Base-by-base conservation (phyloP, 2,888 invertebrate genomes). In the Drepanosiphum platanoidis region DNA sequence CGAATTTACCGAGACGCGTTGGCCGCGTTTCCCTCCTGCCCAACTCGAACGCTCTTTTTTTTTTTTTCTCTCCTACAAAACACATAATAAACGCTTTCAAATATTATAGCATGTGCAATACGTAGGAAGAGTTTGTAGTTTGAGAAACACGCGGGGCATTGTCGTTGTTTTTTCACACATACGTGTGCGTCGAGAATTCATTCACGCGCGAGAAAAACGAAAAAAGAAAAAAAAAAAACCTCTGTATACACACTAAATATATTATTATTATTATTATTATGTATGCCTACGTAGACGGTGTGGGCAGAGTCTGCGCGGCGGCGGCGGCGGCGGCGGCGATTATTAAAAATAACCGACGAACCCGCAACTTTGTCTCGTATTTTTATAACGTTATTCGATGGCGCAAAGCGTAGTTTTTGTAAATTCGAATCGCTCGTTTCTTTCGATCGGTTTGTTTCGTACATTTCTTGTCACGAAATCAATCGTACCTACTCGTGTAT, bases 61-160 rank as follows among this genome's bases (percentile, higher is more conserved):
- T 58, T 70, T 74, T 42, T 70, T 68, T 75, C 61, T 61, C 30
- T 61, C 22, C 42, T 1, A 36, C 46, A 1, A 58, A 42, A 72
- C 58, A 82, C 75, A 86, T 84, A 86, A 86, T 79, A 87, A 87
- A 86, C 52, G 83, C 86, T 80, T 87, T 86, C 79, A 80, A 83
- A 75, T 86, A 11, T n/a, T 78, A 71, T 82, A 82, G 58, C 80
- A 75, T 75, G 66, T 64, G 68, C 74, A 77, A 86, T 78, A 83
- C 78, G 84, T 84, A 84, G 46, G 66, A 77, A 84, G 66, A 83
- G 52, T 52, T n/a, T 66, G 64, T 39, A 36, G 34, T 74, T 52
- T n/a, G 22, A n/a, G 11, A 72, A 22, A 7, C 30, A n/a, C n/a
- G n/a, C n/a, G n/a, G n/a, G n/a, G 81, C 61, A 82, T 82, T 82